Evolutionary conservation across 2,888 invertebrate genomes (phyloP), one percentile per base, ranked within the genome.

Genomic region (Coenonympha arcania): DNA sequence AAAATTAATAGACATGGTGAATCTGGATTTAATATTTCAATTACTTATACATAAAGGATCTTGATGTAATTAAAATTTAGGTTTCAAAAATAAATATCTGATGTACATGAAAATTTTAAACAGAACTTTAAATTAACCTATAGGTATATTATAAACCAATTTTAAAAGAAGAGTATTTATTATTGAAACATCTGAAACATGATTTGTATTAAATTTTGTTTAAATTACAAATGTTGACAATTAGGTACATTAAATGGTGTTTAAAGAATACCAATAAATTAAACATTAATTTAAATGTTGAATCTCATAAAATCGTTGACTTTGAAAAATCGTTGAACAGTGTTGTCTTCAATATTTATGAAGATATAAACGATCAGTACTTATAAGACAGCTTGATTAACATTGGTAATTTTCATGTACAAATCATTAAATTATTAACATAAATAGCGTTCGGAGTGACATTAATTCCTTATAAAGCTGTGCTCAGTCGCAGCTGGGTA

Each of bases 401-500:
- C 39, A 43, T 39, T 48, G 34, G 40, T 39, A 50, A 53, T 53
- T 47, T 44, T 45, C 44, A 48, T 45, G 41, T 53, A 43, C 31
- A 28, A 49, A 37, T 45, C 39, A 50, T 54, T 54, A 53, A 46
- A 52, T 31, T 40, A 52, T 52, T 43, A 52, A 63, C 64, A 56
- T 57, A 61, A 56, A 57, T 56, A 54, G 51, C 40, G 46, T 41
- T 49, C 50, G 31, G 50, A 52, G 48, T 54, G 48, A 45, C 50
- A 55, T 54, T 55, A 47, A 52, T 53, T 52, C 58, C 58, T 45
- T 56, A 55, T 54, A 56, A 52, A 58, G 58, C 55, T 50, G 50
- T 39, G 52, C 52, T 54, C 56, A n/a, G 44, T 44, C 22, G 44
- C 44, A 42, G 46, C 50, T 37, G 52, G 48, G 45, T 59, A 52